Conservation (phyloP, 2,113 vertebrate species). For the Aphelocoma coerulescens region DNA sequence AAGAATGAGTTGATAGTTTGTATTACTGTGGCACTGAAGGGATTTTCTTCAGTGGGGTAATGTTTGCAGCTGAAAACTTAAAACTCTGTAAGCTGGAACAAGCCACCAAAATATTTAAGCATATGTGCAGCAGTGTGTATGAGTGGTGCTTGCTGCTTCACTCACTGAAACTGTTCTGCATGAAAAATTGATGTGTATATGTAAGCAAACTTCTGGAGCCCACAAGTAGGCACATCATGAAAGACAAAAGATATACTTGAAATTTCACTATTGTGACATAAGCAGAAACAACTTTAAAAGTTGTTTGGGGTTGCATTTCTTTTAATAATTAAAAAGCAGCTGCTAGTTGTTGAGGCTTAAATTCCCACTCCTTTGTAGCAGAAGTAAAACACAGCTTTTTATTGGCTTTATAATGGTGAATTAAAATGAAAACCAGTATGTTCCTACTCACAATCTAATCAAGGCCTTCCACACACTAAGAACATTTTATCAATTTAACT, state of each 20-base stretch:
- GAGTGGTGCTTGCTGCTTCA: neutral
- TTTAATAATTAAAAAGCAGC: neutral
- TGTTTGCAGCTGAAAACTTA: neutral
- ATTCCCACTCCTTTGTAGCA: neutral
- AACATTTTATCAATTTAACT: neutral
- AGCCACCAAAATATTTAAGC: neutral
- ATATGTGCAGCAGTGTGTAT: neutral
- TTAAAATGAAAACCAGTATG: neutral
- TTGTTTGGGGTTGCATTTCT: neutral
- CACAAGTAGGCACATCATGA: neutral
- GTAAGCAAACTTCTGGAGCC: neutral
- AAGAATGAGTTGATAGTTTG: neutral
- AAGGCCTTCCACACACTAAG: neutral
- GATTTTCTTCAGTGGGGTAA: neutral
- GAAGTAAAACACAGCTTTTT: neutral
- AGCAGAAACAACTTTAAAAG: neutral
- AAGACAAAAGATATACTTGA: neutral
- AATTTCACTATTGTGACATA: neutral
- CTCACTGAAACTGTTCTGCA: neutral
- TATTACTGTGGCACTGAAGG: neutral
- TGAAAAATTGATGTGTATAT: neutral
- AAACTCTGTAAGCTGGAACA: neutral
- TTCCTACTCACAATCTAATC: neutral
- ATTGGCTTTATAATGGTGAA: neutral
- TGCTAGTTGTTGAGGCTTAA: neutral